Conservation (phyloP, 1,140 invertebrate genomes). For the Listronotus bonariensis region DNA sequence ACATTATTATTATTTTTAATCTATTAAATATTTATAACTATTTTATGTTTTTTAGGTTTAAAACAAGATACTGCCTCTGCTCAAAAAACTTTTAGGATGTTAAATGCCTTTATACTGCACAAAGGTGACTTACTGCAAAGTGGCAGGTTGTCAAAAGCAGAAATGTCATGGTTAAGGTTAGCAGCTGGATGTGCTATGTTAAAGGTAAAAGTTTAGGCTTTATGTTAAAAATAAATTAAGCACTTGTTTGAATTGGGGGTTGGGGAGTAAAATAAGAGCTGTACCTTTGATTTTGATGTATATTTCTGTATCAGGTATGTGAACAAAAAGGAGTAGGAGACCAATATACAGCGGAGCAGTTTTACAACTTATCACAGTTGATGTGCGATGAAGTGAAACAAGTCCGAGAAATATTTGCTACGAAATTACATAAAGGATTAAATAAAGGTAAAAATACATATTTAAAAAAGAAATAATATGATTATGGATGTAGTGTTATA, state of each 20-base stretch:
- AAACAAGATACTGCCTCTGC: slow-evolving; percentile 87
- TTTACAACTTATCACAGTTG: slow-evolving; percentile 88
- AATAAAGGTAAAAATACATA: slow-evolving; percentile 34
- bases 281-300: no score
- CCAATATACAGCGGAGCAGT: slow-evolving; percentile 92
- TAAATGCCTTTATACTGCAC: slow-evolving; percentile 55
- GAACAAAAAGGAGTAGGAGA: slow-evolving; percentile 95
- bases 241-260: neutral
- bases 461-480: no score
- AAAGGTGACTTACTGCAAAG: slow-evolving; percentile 80
- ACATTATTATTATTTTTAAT: no score
- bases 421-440: slow-evolving; percentile 88
- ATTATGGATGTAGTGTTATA: no score
- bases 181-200: slow-evolving; percentile 93
- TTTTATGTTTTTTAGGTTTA: slow-evolving; percentile 64
- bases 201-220: no score
- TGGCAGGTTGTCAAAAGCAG: slow-evolving; percentile 74
- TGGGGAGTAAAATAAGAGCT: neutral
- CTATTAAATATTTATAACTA: neutral
- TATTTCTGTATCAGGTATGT: slow-evolving; percentile 64
- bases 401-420: slow-evolving; percentile 87
- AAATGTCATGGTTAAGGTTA: slow-evolving; percentile 90
- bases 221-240: no score
- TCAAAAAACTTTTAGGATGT: slow-evolving; percentile 85
- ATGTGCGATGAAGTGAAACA: slow-evolving; percentile 89